Base-by-base conservation (phyloP, 2,888 invertebrate species). In the Drosophila acutilabella region DNA sequence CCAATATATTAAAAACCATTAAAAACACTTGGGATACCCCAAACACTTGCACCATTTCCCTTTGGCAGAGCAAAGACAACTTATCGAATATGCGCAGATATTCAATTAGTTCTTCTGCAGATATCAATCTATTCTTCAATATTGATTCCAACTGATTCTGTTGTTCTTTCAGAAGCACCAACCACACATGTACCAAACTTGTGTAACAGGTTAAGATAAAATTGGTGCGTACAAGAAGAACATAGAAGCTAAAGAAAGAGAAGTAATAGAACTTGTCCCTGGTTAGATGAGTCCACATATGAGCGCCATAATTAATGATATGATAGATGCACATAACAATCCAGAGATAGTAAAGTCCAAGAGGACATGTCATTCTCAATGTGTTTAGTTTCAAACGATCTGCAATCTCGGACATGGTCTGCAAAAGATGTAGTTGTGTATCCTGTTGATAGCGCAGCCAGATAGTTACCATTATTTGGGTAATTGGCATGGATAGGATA, bases 321-420 rank as follows among this genome's bases (percentile, higher is more conserved):
- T 59, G 38, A 7, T 4, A 64, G 2, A 41, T 4, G 14, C 23
- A 54, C 0, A 50, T 2, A 5, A 4, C 20, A 4, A 71, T 8
- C 68, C 75, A 81, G 1, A 68, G 41, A 7, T 18, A 38, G 13
- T 23, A 64, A 8, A 81, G 51, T 40, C 42, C 13, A 4, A 51
- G 62, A 1, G 78, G 66, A 0, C n/a, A 2, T 10, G 26, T 0
- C 20, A 77, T 14, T 5, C 38, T 10, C 10, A 59, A 4, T 7
- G 73, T 66, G 2, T 73, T 18, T 20, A 74, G 72, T 4, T 53
- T 3, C 2, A 78, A 20, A 1, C 30, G 52, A 1, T 0, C 0
- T 4, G 74, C 56, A 3, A 77, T 10, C 0, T 41, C 8, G 4
- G 20, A 23, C 5, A 75, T 4, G 4, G 8, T 33, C 14, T 67